phyloP scores from a whole-genome alignment of 1,140 invertebrate species.

The Rhynchophorus ferrugineus region DNA sequence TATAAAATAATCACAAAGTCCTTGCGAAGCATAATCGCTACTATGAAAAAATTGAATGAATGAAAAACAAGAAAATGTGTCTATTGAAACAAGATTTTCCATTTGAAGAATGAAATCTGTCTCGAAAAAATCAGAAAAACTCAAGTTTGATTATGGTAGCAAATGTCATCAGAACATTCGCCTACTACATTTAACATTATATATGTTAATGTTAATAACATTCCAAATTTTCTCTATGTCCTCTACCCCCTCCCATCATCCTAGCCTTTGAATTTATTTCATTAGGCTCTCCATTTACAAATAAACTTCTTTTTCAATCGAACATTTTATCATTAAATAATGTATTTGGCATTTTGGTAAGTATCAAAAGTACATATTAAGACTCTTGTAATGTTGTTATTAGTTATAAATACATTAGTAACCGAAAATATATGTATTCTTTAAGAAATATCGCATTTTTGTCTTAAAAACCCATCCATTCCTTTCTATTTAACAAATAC shows the following conservation, averaged over 20 bases:
- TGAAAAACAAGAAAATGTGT: constrained; percentile 10
- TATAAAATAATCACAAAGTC: constrained; percentile 7
- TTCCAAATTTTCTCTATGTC: too few relatives aligned
- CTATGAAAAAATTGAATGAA: constrained; percentile 20
- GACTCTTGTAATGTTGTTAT: too few relatives aligned
- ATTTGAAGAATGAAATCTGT: constrained; percentile 19
- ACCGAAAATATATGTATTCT: too few relatives aligned
- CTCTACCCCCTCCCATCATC: not conserved
- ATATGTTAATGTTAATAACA: not conserved
- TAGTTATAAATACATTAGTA: too few relatives aligned
- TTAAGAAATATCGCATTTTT: too few relatives aligned
- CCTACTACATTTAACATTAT: not conserved
- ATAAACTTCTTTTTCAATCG: constrained; percentile 18
- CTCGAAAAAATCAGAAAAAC: constrained; percentile 12
- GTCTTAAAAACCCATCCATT: too few relatives aligned
- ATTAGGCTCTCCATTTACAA: constrained; percentile 4
- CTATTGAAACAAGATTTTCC: constrained; percentile 15
- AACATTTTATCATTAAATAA: not conserved
- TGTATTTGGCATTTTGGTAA: constrained; percentile 3
- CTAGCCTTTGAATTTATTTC: not conserved
- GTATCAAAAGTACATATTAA: too few relatives aligned
- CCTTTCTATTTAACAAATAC: too few relatives aligned
- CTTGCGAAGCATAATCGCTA: constrained; percentile 14
- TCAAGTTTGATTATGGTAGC: not conserved
- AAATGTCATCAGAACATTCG: constrained; percentile 1